Evolutionary conservation across 2,888 invertebrate species (phyloP).

Genomic region (Odontothrips loti): DNA sequence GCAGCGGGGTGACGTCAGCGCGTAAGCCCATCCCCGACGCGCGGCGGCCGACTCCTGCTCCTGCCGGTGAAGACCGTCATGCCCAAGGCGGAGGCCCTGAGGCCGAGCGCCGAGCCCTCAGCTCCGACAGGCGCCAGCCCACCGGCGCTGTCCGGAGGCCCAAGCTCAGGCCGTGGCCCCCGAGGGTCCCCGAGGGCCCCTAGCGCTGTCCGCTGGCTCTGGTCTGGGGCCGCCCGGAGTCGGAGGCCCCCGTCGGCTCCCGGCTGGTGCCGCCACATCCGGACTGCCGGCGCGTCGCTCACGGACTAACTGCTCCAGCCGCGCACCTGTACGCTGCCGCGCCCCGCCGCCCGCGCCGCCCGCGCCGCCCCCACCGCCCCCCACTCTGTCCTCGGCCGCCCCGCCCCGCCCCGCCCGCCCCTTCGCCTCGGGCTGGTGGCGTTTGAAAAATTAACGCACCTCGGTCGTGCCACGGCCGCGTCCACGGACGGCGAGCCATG

Average conservation of each 20-base stretch:
- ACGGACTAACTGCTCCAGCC: neutral
- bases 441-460: slow-evolving; percentile 21
- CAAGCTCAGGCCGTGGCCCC: no score
- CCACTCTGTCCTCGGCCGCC: neutral
- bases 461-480: neutral
- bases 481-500: neutral
- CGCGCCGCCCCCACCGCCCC: neutral
- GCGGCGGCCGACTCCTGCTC: no score
- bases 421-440: neutral
- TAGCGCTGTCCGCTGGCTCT: no score
- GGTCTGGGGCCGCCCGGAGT: no score
- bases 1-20: no score
- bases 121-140: no score
- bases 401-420: neutral
- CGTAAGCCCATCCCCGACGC: no score
- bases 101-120: no score
- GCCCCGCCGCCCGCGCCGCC: neutral
- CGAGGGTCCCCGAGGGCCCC: no score
- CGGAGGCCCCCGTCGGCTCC: neutral
- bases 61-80: no score
- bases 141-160: no score
- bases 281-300: neutral
- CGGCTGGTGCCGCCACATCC: neutral
- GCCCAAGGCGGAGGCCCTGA: no score
- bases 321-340: neutral